phyloP scores from a whole-genome alignment of 2,888 invertebrate genomes.

The Oxycera nigricornis region DNA sequence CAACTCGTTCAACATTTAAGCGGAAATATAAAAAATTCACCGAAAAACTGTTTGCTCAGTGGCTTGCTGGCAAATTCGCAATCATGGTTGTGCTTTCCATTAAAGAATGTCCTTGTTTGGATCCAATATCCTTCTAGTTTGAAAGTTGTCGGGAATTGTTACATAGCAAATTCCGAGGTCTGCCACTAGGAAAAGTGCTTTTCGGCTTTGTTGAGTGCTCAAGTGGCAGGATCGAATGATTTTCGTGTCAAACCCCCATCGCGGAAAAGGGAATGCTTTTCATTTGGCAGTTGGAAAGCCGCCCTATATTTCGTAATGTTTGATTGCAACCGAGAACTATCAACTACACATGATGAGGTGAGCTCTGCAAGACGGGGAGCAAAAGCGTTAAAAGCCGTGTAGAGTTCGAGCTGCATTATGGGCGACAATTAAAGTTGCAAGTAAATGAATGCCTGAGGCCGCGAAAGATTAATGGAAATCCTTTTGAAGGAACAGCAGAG shows the following conservation, averaged over 20 bases:
- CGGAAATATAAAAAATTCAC: too few species aligned
- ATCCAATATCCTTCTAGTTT: background rate
- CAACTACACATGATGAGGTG: background rate
- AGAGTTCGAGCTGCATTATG: constrained; percentile 29
- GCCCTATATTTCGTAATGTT: background rate
- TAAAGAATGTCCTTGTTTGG: background rate
- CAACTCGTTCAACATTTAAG: too few species aligned
- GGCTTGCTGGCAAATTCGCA: background rate
- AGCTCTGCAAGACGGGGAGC: too few species aligned
- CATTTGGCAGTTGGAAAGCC: background rate
- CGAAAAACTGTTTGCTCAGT: too few species aligned
- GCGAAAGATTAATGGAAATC: constrained; percentile 26
- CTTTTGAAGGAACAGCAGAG: background rate
- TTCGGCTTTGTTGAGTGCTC: background rate
- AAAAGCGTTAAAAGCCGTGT: background rate
- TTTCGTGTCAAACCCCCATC: background rate
- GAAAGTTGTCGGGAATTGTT: background rate
- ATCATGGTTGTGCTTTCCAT: background rate
- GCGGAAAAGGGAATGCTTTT: background rate
- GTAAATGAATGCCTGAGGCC: constrained; percentile 32
- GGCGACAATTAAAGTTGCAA: constrained; percentile 31
- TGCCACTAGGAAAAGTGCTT: background rate
- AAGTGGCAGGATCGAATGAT: background rate
- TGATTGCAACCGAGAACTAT: constrained; percentile 14
- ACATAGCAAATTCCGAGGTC: background rate